Base-by-base conservation (phyloP, 2,113 vertebrate genomes). In the Dendrocopos noguchii region DNA sequence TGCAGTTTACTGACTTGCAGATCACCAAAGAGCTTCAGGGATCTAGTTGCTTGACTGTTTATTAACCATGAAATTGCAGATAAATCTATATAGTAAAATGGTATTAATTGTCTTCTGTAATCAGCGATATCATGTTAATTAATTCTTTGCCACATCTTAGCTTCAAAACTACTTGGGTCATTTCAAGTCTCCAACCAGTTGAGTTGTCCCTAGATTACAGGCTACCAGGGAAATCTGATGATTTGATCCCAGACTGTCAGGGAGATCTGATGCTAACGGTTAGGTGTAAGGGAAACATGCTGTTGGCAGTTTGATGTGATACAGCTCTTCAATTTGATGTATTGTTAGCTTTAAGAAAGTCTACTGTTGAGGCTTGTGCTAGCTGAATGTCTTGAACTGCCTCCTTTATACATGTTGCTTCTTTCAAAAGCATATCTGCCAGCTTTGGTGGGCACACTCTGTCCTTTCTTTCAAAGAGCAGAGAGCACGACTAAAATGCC, bases 71-170 rank as follows among this genome's bases (percentile, higher is more conserved):
- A 75, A 67, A 46, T 27, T 27, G 5, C 9, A 63, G 42, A 12
- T 66, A 55, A 31, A 78, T 59, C 18, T 71, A 0, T 29, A 5
- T 2, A 42, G 14, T 52, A 29, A 28, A 81, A 87, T 5, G 21
- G 5, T 46, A 4, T 42, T 73, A 4, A 29, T 34, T 87, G 4
- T 47, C 42, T 79, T 42, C 42, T 67, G 24, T 31, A 36, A 53
- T 52, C 4, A 0, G 27, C 29, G 3, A 0, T 34, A 14, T 5
- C 34, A 36, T 4, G 0, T 44, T 53, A 50, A 64, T 56, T 53
- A 28, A 28, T 46, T 66, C 34, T 19, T 53, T 66, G 12, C 19
- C 34, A 57, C 7, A 6, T 44, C 19, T 82, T n/a, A 46, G 27
- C 75, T 28, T 25, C 53, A n/a, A 46, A 72, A 15, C 17, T 60